Percentiles rank a stretch among this genome's conserved stretches.
phyloP scores from a whole-genome alignment of 2,888 invertebrate species.

The Escarpia spicata region DNA sequence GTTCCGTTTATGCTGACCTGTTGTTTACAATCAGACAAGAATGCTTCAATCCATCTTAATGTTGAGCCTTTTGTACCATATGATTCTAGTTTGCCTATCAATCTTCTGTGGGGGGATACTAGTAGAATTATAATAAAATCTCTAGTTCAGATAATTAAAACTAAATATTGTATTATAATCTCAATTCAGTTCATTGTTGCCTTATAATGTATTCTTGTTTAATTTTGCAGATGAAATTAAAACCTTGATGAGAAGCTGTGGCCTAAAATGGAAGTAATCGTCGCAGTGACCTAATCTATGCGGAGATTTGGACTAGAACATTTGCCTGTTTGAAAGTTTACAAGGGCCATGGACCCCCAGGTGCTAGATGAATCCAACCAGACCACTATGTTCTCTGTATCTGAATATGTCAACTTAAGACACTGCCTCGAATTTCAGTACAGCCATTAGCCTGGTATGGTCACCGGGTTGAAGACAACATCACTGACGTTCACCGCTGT shows the following conservation, averaged over 20 bases:
- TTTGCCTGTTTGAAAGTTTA: neutral
- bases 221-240: neutral
- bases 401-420: neutral
- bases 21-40: too few species aligned
- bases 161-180: too few species aligned
- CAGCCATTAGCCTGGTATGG: neutral
- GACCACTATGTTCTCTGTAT: neutral
- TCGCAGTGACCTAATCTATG: neutral
- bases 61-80: too few species aligned
- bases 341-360: neutral
- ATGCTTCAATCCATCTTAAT: too few species aligned
- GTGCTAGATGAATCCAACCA: neutral
- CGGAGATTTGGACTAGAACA: neutral
- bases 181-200: neutral
- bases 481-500: neutral
- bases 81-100: too few species aligned
- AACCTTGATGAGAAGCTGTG: neutral
- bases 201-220: neutral
- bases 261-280: neutral
- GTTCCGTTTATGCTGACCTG: too few species aligned
- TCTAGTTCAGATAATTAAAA: neutral
- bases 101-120: too few species aligned
- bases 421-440: neutral
- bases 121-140: too few species aligned
- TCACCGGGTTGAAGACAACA: neutral